Percentiles rank a stretch among this genome's conserved stretches.
Conservation (phyloP, 1,140 invertebrate species). For the Atta cephalotes region DNA sequence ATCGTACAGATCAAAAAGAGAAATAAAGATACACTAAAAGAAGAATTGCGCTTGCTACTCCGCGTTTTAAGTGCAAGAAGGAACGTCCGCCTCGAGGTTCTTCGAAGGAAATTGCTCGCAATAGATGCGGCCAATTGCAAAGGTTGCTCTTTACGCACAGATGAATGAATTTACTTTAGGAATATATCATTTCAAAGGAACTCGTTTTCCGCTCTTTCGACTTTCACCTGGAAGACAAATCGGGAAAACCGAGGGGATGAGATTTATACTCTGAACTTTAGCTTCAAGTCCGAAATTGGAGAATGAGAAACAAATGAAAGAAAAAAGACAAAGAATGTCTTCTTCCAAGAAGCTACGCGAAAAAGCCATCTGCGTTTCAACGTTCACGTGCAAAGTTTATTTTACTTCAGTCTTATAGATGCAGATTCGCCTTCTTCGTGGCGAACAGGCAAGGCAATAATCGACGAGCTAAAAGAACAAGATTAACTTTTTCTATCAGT, state of each 20-base stretch:
- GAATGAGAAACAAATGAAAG: slow-evolving; percentile 28
- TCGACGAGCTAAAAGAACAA: slow-evolving; percentile 11
- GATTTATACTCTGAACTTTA: slow-evolving; percentile 23
- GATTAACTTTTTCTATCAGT: slow-evolving; percentile 20
- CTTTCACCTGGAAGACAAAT: slow-evolving; percentile 55
- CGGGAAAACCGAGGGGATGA: neutral
- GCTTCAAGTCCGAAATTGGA: neutral
- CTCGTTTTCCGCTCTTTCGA: slow-evolving; percentile 50
- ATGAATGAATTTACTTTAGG: slow-evolving; percentile 58
- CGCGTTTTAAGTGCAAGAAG: slow-evolving; percentile 45
- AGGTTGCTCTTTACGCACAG: slow-evolving; percentile 56
- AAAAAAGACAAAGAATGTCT: slow-evolving; percentile 14
- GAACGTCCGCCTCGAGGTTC: neutral
- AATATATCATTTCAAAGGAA: slow-evolving; percentile 62
- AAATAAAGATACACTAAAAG: slow-evolving; percentile 23
- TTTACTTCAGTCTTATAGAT: slow-evolving; percentile 17
- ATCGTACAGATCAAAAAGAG: neutral
- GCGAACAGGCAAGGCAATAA: slow-evolving; percentile 31
- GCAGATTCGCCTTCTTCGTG: slow-evolving; percentile 16
- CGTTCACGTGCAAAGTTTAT: slow-evolving; percentile 49
- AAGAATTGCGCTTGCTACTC: slow-evolving; percentile 5
- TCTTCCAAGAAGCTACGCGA: neutral
- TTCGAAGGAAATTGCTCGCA: slow-evolving; percentile 50
- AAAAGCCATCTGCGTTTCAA: slow-evolving; percentile 54
- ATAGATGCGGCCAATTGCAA: slow-evolving; percentile 50